These are phyloP conservation scores for Choloepus hoffmanni DNA, from an alignment of 2,113 vertebrate genomes.

Conservation along the genomic window DNA sequence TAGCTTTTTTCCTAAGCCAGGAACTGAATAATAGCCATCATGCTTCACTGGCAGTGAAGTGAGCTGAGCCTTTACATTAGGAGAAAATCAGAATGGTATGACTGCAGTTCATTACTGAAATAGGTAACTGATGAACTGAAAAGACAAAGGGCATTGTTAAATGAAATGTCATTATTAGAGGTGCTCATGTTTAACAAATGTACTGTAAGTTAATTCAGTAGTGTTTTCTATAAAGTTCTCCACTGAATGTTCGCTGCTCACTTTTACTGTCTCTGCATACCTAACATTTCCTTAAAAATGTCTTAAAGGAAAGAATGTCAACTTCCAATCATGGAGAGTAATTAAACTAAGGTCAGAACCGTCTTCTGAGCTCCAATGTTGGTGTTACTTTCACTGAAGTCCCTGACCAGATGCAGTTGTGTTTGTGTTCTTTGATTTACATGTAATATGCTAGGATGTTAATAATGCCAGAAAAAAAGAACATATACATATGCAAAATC, in stretches of 20 bases:
- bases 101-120: conserved; percentile 93
- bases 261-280: conserved; percentile 72
- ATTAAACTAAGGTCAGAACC: conserved; percentile 57
- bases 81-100: conserved; percentile 91
- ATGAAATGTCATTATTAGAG: conserved; percentile 94
- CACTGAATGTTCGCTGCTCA: conserved; percentile 82
- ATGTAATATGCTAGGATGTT: not conserved
- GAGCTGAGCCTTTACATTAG: conserved; percentile 92
- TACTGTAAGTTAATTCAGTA: conserved; percentile 91
- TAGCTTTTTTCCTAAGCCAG: conserved; percentile 88
- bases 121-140: conserved; percentile 93
- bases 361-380: conserved; percentile 41
- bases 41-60: conserved; percentile 90
- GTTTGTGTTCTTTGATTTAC: conserved; percentile 59
- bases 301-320: conserved; percentile 67
- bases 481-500: not conserved
- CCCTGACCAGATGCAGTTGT: conserved; percentile 24
- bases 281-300: conserved; percentile 76
- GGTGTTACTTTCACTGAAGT: conserved; percentile 1
- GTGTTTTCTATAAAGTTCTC: conserved; percentile 89
- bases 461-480: not conserved
- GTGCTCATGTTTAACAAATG: conserved; percentile 93
- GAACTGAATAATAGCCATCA: conserved; percentile 91
- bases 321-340: not conserved
- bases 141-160: conserved; percentile 93